Percentiles rank a stretch among this genome's conserved stretches.
Evolutionary conservation across 2,888 invertebrate species (phyloP).

Genomic region (Cantharis rufa): DNA sequence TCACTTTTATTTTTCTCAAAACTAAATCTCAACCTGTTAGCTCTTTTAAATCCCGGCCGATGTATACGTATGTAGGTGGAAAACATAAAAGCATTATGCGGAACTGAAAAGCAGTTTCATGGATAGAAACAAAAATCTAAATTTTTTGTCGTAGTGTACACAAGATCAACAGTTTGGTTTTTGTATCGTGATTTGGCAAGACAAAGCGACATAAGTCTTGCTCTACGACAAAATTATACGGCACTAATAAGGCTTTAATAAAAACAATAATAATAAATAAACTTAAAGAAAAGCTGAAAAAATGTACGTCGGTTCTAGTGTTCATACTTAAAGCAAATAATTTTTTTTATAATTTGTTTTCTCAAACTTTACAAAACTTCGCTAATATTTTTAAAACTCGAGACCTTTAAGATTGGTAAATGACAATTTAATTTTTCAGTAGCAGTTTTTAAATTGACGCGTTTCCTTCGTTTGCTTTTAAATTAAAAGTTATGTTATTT

Average conservation of each 20-base stretch:
- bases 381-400: neutral
- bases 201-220: neutral
- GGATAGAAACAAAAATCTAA: neutral
- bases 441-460: neutral
- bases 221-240: neutral
- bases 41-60: neutral
- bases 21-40: neutral
- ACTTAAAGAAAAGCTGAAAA: neutral
- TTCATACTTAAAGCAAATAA: neutral
- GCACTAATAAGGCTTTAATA: neutral
- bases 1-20: neutral
- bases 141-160: neutral
- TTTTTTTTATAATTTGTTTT: neutral
- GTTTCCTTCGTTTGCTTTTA: neutral
- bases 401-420: neutral
- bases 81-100: neutral
- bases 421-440: neutral
- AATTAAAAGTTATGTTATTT: neutral
- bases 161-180: neutral
- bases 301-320: neutral
- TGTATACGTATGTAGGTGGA: no score
- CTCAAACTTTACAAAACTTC: neutral
- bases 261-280: neutral
- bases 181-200: neutral
- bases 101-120: neutral